phyloP scores from a whole-genome alignment of 2,888 invertebrate species.

The Mimas tiliae region DNA sequence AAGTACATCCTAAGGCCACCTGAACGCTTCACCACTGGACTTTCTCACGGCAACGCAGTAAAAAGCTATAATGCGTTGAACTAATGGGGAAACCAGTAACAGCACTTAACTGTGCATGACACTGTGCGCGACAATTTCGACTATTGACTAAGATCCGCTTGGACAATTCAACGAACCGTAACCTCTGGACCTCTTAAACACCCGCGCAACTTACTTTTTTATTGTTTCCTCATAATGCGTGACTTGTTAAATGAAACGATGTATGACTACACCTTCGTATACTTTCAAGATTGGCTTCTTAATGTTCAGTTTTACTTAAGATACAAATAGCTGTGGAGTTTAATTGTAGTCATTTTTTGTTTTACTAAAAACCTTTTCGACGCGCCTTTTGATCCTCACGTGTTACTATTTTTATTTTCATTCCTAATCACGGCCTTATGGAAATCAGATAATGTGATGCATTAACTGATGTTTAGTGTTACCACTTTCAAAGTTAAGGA shows the following conservation, averaged over 20 bases:
- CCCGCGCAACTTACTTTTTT: conserved; percentile 10
- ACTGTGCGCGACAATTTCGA: conserved; percentile 36
- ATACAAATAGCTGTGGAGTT: not conserved
- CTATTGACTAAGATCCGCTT: conserved; percentile 29
- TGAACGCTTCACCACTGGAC: conserved; percentile 58
- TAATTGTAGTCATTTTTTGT: not conserved
- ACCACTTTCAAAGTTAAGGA: not conserved
- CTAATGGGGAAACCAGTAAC: conserved; percentile 64
- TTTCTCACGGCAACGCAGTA: conserved; percentile 71
- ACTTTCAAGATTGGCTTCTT: not conserved
- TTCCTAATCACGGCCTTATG: not conserved
- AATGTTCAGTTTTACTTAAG: conserved; percentile 5
- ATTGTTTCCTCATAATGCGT: conserved; percentile 19
- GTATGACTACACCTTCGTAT: conserved; percentile 1
- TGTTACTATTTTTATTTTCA: not conserved
- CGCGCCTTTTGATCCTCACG: not conserved
- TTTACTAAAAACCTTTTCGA: not conserved
- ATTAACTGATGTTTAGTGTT: not conserved
- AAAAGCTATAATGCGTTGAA: conserved; percentile 62
- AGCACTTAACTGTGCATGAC: conserved; percentile 59
- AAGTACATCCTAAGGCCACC: conserved; percentile 69
- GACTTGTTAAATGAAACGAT: not conserved
- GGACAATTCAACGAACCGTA: conserved; percentile 16
- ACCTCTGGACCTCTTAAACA: conserved; percentile 7
- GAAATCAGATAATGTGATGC: not conserved